Base-by-base conservation (phyloP, 2,888 invertebrate genomes). In the Hemistola chrysoprasaria region DNA sequence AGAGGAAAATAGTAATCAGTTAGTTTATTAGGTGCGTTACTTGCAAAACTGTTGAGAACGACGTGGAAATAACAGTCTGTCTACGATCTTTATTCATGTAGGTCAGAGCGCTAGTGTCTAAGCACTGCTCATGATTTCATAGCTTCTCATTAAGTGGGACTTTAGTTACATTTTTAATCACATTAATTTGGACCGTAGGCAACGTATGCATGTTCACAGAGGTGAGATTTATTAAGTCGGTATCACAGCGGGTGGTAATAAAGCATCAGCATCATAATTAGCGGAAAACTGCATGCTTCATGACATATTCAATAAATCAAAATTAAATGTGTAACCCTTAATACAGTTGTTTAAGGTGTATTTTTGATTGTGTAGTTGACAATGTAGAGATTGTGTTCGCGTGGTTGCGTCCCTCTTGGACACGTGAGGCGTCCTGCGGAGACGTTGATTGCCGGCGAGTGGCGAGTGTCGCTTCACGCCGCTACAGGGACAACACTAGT, bases 371-470 rank as follows among this genome's bases (percentile, higher is more conserved):
- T 16, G 1, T n/a, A 40, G 8, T 65, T 63, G 59, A 67, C 64
- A 73, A 70, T 65, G 51, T 58, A 45, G 53, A 50, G 73, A 66
- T 77, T 78, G 64, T 74, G 62, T 72, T 72, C 76, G 79, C 78
- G 56, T 69, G 66, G 72, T 48, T 77, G 78, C 54, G 50, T 60
- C 39, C 59, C 61, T 69, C 76, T 49, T 56, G 56, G 75, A 75
- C 85, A 83, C 86, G 85, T 78, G 83, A 76, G 87, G 62, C 85
- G 52, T 72, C 87, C 86, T 78, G 83, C 68, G 42, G 86, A 44
- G 83, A 56, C 62, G 59, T 35, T 83, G 84, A 87, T 85, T 80
- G 84, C 69, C 66, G 75, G 60, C 85, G 82, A 81, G 16, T 16
- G 16, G 16, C 16, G 16, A 16, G 74, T 74, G 86, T 68, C 86